Evolutionary conservation across 2,113 vertebrate genomes (phyloP).

Genomic region (Odocoileus virginianus): DNA sequence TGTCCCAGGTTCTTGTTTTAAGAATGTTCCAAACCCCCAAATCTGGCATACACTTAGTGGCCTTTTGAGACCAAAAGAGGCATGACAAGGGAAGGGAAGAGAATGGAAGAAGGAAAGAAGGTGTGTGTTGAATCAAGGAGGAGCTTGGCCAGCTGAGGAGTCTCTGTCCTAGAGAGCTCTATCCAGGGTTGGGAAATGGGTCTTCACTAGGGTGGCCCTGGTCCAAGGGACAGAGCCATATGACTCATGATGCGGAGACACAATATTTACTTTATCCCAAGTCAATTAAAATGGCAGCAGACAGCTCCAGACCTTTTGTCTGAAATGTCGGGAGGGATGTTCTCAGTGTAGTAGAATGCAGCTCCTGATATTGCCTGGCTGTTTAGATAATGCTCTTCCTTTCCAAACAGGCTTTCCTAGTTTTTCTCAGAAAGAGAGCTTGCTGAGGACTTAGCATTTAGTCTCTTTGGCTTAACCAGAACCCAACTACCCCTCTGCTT

Average conservation of each 20-base stretch:
- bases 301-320: neutral
- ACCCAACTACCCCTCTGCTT: neutral
- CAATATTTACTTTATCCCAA: neutral
- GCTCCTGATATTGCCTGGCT: neutral
- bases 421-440: slow-evolving; percentile 4
- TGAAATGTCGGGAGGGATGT: neutral
- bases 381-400: neutral
- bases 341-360: neutral
- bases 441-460: neutral
- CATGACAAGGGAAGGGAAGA: neutral
- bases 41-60: neutral
- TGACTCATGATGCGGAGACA: neutral
- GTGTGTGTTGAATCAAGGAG: neutral
- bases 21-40: neutral
- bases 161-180: neutral
- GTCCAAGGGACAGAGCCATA: neutral
- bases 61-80: neutral
- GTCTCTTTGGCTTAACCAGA: neutral
- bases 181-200: neutral
- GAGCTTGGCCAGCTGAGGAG: neutral
- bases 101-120: neutral
- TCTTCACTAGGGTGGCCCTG: neutral
- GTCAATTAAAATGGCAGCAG: neutral
- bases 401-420: neutral
- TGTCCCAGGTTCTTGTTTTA: neutral